These are phyloP conservation scores for Falco novaeseelandiae DNA, from an alignment of 2,797 vertebrate species.

Conservation along the genomic window DNA sequence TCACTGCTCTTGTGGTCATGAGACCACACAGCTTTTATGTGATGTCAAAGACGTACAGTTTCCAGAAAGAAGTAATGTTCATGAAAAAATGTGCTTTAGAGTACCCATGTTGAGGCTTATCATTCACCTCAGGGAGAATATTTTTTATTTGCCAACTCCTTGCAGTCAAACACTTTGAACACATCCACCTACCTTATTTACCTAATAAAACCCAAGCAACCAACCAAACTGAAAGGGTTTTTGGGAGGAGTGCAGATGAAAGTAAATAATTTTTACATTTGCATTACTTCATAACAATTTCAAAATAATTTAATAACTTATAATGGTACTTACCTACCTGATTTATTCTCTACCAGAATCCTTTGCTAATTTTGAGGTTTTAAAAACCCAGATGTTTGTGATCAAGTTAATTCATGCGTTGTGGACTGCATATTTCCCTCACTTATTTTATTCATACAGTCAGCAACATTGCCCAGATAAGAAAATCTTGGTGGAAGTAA, in stretches of 20 bases:
- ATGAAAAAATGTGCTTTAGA: neutral
- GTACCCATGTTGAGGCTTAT: neutral
- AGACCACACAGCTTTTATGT: neutral
- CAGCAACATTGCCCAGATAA: neutral
- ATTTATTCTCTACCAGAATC: neutral
- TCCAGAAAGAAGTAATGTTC: neutral
- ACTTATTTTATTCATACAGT: neutral
- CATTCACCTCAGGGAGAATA: neutral
- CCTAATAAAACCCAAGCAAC: neutral
- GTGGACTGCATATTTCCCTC: neutral
- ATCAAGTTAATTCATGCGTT: neutral
- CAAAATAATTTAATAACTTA: neutral
- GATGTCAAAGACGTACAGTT: neutral
- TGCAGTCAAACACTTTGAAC: neutral
- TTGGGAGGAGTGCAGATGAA: neutral
- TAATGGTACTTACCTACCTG: neutral
- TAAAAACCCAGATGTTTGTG: neutral
- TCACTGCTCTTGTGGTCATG: neutral
- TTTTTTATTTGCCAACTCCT: neutral
- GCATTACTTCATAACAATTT: neutral
- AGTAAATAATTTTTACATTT: neutral
- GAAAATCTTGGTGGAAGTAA: slow-evolving; percentile 25
- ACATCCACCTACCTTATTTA: neutral
- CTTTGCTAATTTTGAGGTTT: neutral
- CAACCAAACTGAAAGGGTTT: neutral